These are phyloP conservation scores for Clarias platycephalus DNA, from an alignment of 2,797 vertebrate genomes.

Conservation along the genomic window DNA sequence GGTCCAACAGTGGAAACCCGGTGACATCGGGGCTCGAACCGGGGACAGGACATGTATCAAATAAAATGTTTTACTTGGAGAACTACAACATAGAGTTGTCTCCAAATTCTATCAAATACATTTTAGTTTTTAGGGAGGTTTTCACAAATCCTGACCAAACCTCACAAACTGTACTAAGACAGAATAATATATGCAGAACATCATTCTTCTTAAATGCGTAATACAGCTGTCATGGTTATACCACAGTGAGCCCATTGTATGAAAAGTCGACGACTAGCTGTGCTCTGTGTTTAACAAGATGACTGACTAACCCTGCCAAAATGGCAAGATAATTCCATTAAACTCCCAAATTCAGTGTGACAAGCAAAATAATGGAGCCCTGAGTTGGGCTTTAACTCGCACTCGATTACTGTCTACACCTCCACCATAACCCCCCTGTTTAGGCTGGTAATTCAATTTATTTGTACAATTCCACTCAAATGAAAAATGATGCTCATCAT, in stretches of 20 bases:
- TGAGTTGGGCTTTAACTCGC: not conserved
- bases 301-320: not conserved
- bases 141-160: not conserved
- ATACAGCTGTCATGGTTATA: not conserved
- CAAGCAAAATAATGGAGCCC: not conserved
- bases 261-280: not conserved
- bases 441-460: not conserved
- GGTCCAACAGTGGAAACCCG: too few species aligned
- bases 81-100: too few species aligned
- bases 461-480: not conserved
- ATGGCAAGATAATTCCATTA: conserved; percentile 2
- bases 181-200: not conserved
- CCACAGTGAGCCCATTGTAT: not conserved
- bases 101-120: not conserved
- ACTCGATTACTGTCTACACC: not conserved
- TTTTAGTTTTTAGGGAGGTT: not conserved
- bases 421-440: not conserved
- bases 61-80: not conserved
- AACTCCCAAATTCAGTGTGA: not conserved
- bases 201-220: not conserved
- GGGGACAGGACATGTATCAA: not conserved
- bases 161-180: not conserved
- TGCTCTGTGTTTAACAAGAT: not conserved
- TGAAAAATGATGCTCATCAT: not conserved
- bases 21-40: too few species aligned